Conservation (phyloP, 1,140 invertebrate genomes). For the Coptotermes formosanus region DNA sequence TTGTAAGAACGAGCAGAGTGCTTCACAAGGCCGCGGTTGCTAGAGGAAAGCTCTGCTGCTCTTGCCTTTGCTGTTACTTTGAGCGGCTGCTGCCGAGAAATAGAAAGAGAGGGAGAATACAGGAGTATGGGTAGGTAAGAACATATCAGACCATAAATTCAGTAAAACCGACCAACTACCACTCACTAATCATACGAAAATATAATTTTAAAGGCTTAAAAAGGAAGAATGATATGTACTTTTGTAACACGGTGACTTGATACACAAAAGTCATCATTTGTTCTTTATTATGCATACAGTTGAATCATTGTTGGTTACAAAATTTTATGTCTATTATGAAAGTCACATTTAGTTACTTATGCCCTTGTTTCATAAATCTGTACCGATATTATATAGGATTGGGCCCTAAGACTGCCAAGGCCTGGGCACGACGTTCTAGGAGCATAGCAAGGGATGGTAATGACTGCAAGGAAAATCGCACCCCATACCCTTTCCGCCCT, state of each 20-base stretch:
- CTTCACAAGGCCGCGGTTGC: not conserved
- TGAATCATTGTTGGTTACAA: not conserved
- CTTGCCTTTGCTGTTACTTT: not conserved
- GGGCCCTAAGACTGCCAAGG: not conserved
- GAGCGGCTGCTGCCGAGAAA: not conserved
- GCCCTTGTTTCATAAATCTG: not conserved
- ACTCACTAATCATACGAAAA: not conserved
- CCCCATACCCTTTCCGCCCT: not conserved
- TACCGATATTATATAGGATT: conserved; percentile 19
- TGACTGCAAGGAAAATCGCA: not conserved
- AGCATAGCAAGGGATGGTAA: not conserved
- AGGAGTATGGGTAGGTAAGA: conserved; percentile 12
- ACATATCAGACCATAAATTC: not conserved
- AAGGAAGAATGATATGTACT: not conserved
- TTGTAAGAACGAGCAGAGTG: not conserved
- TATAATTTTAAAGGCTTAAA: not conserved
- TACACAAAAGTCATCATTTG: too few relatives aligned
- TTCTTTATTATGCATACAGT: not conserved
- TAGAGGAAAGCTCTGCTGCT: not conserved
- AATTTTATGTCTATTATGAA: not conserved
- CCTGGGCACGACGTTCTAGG: not conserved
- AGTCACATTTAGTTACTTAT: not conserved
- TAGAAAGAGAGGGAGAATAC: not conserved
- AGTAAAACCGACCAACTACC: conserved; percentile 6
- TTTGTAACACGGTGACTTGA: too few relatives aligned